Evolutionary conservation across 2,888 invertebrate species (phyloP), one percentile per base, ranked within the genome.

Genomic region (Auanema freiburgensis): DNA sequence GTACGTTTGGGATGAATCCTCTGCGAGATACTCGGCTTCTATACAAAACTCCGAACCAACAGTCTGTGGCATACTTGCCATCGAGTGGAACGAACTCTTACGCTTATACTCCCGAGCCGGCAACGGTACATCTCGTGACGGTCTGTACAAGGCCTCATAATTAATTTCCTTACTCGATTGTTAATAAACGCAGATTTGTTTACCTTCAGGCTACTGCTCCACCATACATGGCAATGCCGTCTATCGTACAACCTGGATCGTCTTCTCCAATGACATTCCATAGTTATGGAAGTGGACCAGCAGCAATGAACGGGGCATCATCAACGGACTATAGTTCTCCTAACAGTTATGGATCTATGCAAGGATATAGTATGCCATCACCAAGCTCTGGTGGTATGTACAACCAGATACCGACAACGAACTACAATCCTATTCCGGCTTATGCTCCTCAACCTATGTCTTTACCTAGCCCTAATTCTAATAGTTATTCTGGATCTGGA

Each of bases 71-170:
- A 25, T 73, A 63, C 24, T 52, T 73, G 3, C 73, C 73, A 2
- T 63, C 70, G 1, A 50, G 65, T 43, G 40, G 41, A 40, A 49
- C 50, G 3, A 33, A 33, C 33, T 51, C 50, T 18, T 6, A 6
- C 6, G 6, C 24, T 6, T 25, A 46, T 6, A 44, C 56, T 41
- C 41, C 41, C 2, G 24, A 33, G 21, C 68, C 69, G 8, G 68
- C 63, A 40, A 65, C 70, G 23, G 66, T 66, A 18, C 68, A 71
- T 57, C 63, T 73, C 24, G 73, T 73, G 54, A 73, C 73, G 23
- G 73, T 73, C 24, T 25, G 24, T 18, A 21, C 4, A 21, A 21
- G 23, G 66, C 6, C 25, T 51, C 41, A 11, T 16, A 18, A 25
- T 59, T 10, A 53, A 40, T 5, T 5, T 46, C 12, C 11, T 12